Evolutionary conservation across 2,113 vertebrate species (phyloP).

Genomic region (Monopterus albus): DNA sequence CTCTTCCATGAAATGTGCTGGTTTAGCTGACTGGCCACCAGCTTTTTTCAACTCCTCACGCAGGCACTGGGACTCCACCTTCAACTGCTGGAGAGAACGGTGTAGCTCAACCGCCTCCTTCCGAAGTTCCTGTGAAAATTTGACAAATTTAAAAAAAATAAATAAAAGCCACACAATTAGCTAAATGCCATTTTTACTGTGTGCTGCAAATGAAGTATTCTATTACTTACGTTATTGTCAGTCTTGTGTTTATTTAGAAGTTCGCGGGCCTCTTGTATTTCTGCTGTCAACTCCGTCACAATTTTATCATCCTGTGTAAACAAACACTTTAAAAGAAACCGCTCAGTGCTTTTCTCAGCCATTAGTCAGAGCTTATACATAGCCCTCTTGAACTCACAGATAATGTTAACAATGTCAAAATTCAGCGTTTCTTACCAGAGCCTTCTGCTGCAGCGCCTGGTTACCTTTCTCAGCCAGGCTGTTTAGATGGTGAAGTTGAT

Average conservation of each 20-base stretch:
- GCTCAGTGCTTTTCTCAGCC: not conserved
- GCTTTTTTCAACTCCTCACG: slow-evolving; percentile 68
- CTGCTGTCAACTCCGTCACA: slow-evolving; percentile 63
- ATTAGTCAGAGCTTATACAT: accelerated
- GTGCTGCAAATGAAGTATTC: no score
- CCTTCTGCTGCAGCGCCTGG: slow-evolving; percentile 74
- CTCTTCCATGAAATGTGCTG: slow-evolving; percentile 69
- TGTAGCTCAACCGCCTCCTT: slow-evolving; percentile 72
- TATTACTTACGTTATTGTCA: slow-evolving; percentile 78
- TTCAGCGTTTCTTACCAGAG: slow-evolving; percentile 57
- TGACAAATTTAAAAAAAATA: not conserved
- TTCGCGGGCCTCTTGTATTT: slow-evolving; percentile 74
- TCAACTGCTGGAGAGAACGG: slow-evolving; percentile 66
- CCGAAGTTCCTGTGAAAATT: slow-evolving; percentile 71
- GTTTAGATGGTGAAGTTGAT: slow-evolving; percentile 61
- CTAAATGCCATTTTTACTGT: no score
- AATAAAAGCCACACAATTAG: no score
- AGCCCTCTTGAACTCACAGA: not conserved
- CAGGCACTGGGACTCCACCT: slow-evolving; percentile 71
- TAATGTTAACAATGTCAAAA: not conserved
- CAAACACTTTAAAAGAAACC: no score
- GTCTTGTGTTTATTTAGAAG: slow-evolving; percentile 66
- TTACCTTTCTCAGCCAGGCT: slow-evolving; percentile 66
- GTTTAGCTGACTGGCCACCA: slow-evolving; percentile 26
- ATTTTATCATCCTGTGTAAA: slow-evolving; percentile 74